Evolutionary conservation across 2,888 invertebrate species (phyloP).

Genomic region (Ennomos erosarius): DNA sequence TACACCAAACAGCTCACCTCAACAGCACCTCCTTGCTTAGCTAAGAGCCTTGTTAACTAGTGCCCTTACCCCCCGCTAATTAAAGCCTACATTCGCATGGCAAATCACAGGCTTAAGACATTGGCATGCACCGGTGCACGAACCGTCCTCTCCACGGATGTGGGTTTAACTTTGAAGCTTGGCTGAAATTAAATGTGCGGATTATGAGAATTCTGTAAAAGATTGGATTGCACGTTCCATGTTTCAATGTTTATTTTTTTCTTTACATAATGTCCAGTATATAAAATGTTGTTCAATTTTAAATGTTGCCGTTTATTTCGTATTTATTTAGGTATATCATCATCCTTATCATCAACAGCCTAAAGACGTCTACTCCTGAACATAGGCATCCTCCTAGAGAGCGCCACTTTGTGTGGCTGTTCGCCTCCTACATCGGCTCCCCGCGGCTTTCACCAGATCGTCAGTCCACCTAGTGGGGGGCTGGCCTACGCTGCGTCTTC

Average conservation of each 20-base stretch:
- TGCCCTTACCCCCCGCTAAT: slow-evolving; percentile 74
- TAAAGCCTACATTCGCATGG: slow-evolving; percentile 78
- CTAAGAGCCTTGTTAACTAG: slow-evolving; percentile 56
- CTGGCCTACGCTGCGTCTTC: no score
- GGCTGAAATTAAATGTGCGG: slow-evolving; percentile 65
- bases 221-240: slow-evolving; percentile 25
- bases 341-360: no score
- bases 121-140: slow-evolving; percentile 61
- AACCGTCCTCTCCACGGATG: slow-evolving; percentile 58
- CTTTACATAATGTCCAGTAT: not conserved
- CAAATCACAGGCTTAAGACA: slow-evolving; percentile 67
- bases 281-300: no score
- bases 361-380: no score
- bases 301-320: no score
- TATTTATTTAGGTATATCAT: no score
- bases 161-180: slow-evolving; percentile 68
- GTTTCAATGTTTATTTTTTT: not conserved
- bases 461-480: no score
- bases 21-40: slow-evolving; percentile 64
- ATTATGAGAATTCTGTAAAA: slow-evolving; percentile 52
- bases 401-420: no score
- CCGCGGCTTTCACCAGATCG: no score
- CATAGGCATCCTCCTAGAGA: no score
- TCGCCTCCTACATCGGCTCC: no score
- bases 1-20: slow-evolving; percentile 52